A percentile compares a stretch with the other conserved stretches of the same genome.
Evolutionary conservation across 2,797 vertebrate genomes (phyloP).

Genomic region (Acanthurus leucopareius): DNA sequence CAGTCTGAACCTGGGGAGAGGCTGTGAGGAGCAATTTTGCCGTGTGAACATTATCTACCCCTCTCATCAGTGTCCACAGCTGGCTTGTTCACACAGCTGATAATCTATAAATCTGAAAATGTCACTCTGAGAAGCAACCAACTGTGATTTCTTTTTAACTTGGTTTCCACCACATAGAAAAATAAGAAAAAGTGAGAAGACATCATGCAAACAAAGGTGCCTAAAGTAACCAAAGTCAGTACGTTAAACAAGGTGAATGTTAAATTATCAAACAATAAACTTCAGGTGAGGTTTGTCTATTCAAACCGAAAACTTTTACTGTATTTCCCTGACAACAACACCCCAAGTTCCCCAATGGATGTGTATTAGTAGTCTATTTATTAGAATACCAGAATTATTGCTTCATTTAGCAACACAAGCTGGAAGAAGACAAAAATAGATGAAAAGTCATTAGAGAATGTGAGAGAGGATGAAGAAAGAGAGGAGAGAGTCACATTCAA

Average conservation of each 20-base stretch:
- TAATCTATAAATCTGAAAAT: constrained; percentile 23
- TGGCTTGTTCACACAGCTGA: constrained; percentile 7
- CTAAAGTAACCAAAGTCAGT: background rate
- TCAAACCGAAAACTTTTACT: background rate
- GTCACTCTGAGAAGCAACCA: constrained; percentile 4
- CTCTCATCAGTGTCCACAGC: constrained; percentile 37
- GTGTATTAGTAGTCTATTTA: background rate
- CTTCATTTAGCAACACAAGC: constrained; percentile 30
- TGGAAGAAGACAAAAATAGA: background rate
- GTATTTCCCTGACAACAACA: background rate
- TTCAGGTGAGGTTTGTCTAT: background rate
- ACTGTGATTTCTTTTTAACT: constrained; percentile 17
- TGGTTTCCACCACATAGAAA: background rate
- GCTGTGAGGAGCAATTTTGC: constrained; percentile 32
- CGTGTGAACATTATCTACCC: constrained; percentile 43
- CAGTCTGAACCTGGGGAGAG: constrained; percentile 41
- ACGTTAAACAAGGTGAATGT: background rate
- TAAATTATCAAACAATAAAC: background rate
- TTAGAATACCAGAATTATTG: constrained; percentile 6
- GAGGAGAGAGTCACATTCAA: no score
- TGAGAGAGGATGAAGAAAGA: no score
- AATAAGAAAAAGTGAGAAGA: background rate
- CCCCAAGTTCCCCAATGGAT: background rate
- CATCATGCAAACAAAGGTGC: background rate
- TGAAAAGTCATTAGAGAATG: no score